A percentile compares a stretch with the other conserved stretches of the same genome.
Conservation (phyloP, 2,797 vertebrate species). For the Propithecus perrieri region DNA sequence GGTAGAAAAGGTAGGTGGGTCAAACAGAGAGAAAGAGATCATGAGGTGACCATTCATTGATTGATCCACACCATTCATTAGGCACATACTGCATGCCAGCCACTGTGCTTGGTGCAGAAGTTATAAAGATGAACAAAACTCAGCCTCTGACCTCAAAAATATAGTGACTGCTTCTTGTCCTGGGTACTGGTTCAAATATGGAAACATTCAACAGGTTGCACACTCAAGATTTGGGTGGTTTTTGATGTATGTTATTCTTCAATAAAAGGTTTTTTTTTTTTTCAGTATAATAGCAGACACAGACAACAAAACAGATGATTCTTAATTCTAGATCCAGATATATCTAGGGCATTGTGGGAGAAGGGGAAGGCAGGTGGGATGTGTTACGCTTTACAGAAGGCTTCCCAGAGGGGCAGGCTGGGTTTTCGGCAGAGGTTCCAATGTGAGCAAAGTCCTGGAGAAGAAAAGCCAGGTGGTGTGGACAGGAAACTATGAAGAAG, state of each 20-base stretch:
- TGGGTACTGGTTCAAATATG: neutral
- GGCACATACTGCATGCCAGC: neutral
- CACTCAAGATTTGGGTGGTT: neutral
- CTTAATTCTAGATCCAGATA: neutral
- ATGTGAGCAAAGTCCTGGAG: neutral
- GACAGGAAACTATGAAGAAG: neutral
- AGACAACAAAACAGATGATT: neutral
- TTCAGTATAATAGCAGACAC: neutral
- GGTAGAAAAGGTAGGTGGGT: neutral
- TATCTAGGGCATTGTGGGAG: neutral
- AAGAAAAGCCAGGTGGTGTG: fast-evolving
- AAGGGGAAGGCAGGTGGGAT: neutral
- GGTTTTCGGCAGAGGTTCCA: neutral
- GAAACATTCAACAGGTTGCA: neutral
- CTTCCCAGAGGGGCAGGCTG: neutral
- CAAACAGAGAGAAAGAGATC: neutral
- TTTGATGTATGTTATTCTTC: neutral
- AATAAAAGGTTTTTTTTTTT: neutral
- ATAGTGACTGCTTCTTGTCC: neutral
- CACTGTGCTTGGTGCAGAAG: neutral
- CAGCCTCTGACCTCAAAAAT: neutral
- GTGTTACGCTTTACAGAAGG: no score
- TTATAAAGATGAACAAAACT: neutral
- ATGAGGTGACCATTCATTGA: neutral
- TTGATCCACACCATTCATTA: no score